Base-by-base conservation (phyloP, 1,140 invertebrate genomes). In the Archivesica marissinica region DNA sequence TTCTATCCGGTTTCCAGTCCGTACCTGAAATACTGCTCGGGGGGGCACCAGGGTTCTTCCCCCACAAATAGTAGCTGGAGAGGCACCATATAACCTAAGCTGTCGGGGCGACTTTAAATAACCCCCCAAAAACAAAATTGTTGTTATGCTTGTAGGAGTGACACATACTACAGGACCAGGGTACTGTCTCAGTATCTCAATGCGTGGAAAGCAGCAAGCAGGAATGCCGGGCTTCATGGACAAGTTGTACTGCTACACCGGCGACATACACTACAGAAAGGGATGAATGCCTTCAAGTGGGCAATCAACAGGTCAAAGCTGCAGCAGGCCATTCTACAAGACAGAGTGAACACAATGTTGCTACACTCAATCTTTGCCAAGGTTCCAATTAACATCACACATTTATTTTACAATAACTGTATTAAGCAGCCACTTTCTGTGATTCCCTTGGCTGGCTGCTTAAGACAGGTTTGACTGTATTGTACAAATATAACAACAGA, bases 231-330 rank as follows among this genome's bases (percentile, higher is more conserved):
- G 4, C 59, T 85, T 3, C 61, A 85, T 25, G 74, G 70, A 23
- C 44, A 78, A 28, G 88, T 87, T 2, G 78, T 23, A 0, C 64
- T 61, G 9, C 78, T 89, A 4, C 85, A 84, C 25, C 52, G 85
- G 23, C 44, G 82, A 47, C 88, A 89, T 59, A 70, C 68, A 11
- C 78, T 89, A 20, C 64, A 72, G 50, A 89, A 89, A 70, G 88
- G 86, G 15, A 89, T 89, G 88, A 87, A 87, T 66, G 88, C 85
- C 9, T 89, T 89, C 20, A 86, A 83, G 54, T 89, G 88, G 88
- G 86, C 88, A 2, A 89, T 89, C 25, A 89, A 86, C 77, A 61
- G 88, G 0, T 88, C 86, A 0, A 85, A 80, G n/a, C 84, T 89
- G 15, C 85, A 88, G 33, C 78, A 87, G 39, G 87, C 80, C 23